Evolutionary conservation across 2,888 invertebrate species (phyloP), one percentile per base, ranked within the genome.

Genomic region (Oscheius sp.): DNA sequence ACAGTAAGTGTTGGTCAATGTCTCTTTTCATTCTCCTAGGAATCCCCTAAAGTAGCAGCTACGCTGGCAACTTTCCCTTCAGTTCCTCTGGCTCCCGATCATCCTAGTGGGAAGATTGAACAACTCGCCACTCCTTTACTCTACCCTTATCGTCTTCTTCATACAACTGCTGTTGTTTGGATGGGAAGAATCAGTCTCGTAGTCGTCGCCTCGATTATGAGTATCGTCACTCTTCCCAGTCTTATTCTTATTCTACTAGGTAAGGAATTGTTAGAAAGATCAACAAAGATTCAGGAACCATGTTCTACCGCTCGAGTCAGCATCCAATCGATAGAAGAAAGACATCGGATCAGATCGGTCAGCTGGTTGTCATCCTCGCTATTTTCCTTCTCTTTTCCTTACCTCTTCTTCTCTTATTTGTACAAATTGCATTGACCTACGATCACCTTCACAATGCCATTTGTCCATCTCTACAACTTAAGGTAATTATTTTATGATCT

Each of bases 291-390:
- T 26, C 51, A 71, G 71, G 77, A 20, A 70, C 75, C 22, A 67
- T 72, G 24, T 72, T 71, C 50, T 77, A 77, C 50, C 70, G 71
- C 38, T 67, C 70, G 20, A 73, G 67, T 45, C 72, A 75, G 50
- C 77, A 77, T 64, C 77, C 77, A 12, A 77, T 77, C 68, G 75
- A 77, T 51, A 38, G 77, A 28, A 68, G 66, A 17, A 67, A 49
- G 47, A 51, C 70, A 30, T 77, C 77, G 1, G 73, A 77, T 47
- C 65, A 77, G 74, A 72, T 77, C 8, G 77, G 77, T 3, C 67
- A 71, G 59, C 61, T 70, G 3, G 47, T 73, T 2, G 65, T 71
- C 2, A 30, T 71, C 5, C 64, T 74, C 28, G 67, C 74, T 0
- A 67, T 67, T 12, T 63, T 77, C 30, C 65, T 74, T 6, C 67